Conservation (phyloP, 1,140 invertebrate species). For the Zelostemma sp. region DNA sequence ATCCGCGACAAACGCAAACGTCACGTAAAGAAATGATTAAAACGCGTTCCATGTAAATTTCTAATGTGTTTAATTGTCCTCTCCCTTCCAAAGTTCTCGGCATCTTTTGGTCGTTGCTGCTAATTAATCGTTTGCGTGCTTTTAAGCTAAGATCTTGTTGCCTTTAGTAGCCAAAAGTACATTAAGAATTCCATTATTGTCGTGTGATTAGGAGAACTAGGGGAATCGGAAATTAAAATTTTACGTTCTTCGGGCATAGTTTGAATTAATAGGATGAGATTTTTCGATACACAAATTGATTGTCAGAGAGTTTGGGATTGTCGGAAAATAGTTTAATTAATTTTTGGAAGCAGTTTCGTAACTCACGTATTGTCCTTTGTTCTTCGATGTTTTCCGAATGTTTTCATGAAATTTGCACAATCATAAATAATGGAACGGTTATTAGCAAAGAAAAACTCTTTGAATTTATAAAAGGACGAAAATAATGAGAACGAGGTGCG, state of each 20-base stretch:
- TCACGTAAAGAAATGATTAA: constrained; percentile 17
- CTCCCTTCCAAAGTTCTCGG: neutral
- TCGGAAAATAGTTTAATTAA: no score
- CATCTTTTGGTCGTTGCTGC: neutral
- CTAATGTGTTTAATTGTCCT: neutral
- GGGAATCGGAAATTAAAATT: no score
- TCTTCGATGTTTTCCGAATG: neutral
- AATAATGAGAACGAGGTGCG: neutral
- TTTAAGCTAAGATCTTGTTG: neutral
- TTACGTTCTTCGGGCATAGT: no score
- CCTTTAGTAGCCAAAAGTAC: neutral
- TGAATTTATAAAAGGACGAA: neutral
- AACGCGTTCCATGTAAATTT: neutral
- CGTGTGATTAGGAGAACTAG: no score
- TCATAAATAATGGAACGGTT: constrained; percentile 1
- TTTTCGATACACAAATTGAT: neutral
- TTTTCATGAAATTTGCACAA: neutral
- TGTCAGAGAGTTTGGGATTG: no score
- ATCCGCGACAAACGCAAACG: constrained; percentile 24
- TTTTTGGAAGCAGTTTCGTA: neutral
- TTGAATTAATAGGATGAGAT: neutral
- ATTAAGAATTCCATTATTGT: no score
- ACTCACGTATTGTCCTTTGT: neutral
- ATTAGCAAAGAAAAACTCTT: neutral
- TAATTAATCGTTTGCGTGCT: neutral